Conservation (phyloP, 2,113 vertebrate species). For the Plestiodon gilberti region DNA sequence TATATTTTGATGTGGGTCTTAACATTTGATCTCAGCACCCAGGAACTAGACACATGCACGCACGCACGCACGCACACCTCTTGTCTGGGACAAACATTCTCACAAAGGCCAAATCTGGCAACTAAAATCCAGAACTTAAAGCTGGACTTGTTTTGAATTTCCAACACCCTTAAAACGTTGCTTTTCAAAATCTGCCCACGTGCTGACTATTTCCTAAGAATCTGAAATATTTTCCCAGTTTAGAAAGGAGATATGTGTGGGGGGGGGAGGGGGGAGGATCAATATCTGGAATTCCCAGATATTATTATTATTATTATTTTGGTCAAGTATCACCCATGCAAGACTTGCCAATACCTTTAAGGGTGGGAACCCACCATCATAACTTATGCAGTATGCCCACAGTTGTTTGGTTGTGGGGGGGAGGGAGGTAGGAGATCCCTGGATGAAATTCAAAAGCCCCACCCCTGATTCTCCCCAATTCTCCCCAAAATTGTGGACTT, state of each 20-base stretch:
- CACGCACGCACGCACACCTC: not conserved
- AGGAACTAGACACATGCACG: not conserved
- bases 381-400: no score
- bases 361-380: not conserved
- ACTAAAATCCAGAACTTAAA: not conserved
- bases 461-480: not conserved
- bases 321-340: no score
- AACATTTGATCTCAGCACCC: not conserved
- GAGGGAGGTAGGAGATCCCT: not conserved
- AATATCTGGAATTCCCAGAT: not conserved
- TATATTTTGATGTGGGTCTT: not conserved
- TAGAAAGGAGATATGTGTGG: no score
- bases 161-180: not conserved
- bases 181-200: not conserved
- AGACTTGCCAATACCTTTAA: not conserved
- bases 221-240: not conserved
- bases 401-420: no score
- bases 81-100: not conserved
- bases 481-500: no score
- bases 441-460: not conserved
- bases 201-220: not conserved
- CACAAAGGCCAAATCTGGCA: not conserved
- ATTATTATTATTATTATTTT: not conserved
- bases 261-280: not conserved
- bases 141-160: not conserved